Evolutionary conservation across 2,888 invertebrate species (phyloP), one percentile per base, ranked within the genome.

Genomic region (Poecilus cupreus): DNA sequence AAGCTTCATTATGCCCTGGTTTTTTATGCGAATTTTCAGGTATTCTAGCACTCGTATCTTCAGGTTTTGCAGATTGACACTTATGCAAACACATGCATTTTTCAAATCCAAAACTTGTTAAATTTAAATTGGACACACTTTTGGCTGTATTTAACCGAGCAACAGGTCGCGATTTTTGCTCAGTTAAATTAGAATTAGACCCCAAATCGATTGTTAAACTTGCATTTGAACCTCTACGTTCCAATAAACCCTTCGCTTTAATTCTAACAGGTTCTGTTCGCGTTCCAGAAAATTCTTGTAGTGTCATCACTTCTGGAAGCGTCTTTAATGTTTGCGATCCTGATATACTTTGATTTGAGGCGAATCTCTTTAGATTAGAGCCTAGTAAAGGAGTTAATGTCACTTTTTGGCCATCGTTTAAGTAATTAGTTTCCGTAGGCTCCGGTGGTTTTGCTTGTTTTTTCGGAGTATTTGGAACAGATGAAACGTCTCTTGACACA

Each of bases 141-240:
- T 85, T 92, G 87, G 87, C 92, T 87, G 79, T 91, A 89, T 60
- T 93, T 89, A 86, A 90, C 89, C 82, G 89, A 87, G 87, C 84
- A 87, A 90, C 83, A 54, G 86, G 77, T 88, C 89, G 1, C 85
- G 87, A 0, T 88, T 89, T 64, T 86, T 84, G 89, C 64, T 87
- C 88, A 74, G 82, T 89, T 84, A 82, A 88, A 87, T 80, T 92
- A 84, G 85, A 88, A 88, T 85, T 91, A 89, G 84, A 91, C 89
- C 22, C 92, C 54, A 96, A 91, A 87, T 96, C 96, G 78, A 98
- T 92, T 0, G 97, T 97, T 1, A 98, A 90, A 80, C 97, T 97
- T 0, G 97, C 96, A 87, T 96, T 97, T 0, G 97, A 97, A 74
- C 97, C 97, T 77, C 98, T 91, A 24, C 98, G 92, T 87, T 96